A percentile compares a stretch with the other conserved stretches of the same genome.
phyloP scores from a whole-genome alignment of 1,140 invertebrate species.

The Streblospio benedicti region DNA sequence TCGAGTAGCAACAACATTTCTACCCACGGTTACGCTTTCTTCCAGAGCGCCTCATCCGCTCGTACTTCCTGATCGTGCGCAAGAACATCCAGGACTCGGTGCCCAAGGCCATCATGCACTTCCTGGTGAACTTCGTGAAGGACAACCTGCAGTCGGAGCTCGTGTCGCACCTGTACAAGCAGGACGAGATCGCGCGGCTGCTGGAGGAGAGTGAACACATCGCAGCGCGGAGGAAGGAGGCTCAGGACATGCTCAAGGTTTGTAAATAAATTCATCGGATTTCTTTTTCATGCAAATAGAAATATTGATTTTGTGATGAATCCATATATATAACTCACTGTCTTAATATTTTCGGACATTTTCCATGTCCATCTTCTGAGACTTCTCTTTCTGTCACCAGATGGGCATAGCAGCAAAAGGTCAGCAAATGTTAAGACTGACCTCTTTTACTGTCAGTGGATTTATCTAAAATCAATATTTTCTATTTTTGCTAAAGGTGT shows the following conservation, averaged over 20 bases:
- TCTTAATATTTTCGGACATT: constrained; percentile 8
- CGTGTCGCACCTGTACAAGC: constrained; percentile 95
- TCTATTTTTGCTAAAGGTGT: no score
- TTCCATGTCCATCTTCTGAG: constrained; percentile 9
- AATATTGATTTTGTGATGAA: constrained; percentile 7
- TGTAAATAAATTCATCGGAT: constrained; percentile 16
- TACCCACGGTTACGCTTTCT: no score
- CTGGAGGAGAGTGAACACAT: constrained; percentile 95
- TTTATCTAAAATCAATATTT: no score
- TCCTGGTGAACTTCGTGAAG: constrained; percentile 94
- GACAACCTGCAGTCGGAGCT: constrained; percentile 97
- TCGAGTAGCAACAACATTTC: no score
- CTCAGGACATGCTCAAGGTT: constrained; percentile 94
- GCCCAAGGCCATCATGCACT: constrained; percentile 99
- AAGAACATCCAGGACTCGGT: constrained; percentile 98
- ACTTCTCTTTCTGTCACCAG: neutral
- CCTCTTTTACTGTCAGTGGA: no score
- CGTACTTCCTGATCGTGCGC: constrained; percentile 96
- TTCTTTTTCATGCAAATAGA: no score
- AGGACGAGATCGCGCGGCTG: constrained; percentile 81
- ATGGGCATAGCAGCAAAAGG: neutral
- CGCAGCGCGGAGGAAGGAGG: constrained; percentile 85
- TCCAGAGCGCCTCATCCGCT: constrained; percentile 85
- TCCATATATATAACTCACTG: constrained; percentile 6
- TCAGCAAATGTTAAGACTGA: constrained; percentile 12